Conservation (phyloP, 2,888 invertebrate species). For the Trachelus troglodyta region DNA sequence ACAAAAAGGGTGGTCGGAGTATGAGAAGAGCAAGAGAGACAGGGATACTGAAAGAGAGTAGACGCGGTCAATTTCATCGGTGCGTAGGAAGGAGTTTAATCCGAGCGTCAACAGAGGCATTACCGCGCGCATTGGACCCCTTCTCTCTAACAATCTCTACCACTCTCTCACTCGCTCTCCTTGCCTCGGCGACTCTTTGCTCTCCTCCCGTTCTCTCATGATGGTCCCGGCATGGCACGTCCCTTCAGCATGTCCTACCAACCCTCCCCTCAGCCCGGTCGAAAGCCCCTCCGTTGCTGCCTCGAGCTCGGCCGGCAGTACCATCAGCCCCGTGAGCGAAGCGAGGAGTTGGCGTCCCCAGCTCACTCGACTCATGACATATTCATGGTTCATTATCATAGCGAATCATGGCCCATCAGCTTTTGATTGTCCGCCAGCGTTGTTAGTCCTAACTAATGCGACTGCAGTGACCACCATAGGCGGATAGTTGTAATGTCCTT, state of each 20-base stretch:
- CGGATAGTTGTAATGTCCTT: conserved; percentile 3
- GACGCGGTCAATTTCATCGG: conserved; percentile 15
- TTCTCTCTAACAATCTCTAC: neutral
- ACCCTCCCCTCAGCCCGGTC: neutral
- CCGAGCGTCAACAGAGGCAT: conserved; percentile 51
- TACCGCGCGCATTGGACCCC: conserved; percentile 38
- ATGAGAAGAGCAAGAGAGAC: conserved; percentile 3
- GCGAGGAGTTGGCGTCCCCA: conserved; percentile 63
- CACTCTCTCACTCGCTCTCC: neutral
- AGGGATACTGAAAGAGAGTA: conserved; percentile 18
- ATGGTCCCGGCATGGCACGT: neutral
- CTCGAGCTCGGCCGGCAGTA: conserved; percentile 21
- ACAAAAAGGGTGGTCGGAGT: neutral
- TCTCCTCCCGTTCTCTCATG: neutral
- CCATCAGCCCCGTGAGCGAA: conserved; percentile 52
- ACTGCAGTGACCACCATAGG: conserved; percentile 59
- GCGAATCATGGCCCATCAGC: conserved; percentile 67
- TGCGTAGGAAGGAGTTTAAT: conserved; percentile 44
- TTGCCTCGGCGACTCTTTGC: neutral
- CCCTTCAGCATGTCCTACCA: conserved; percentile 3
- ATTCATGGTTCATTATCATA: conserved; percentile 67
- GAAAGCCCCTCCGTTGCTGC: neutral
- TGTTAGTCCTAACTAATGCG: conserved; percentile 66
- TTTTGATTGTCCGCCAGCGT: conserved; percentile 66
- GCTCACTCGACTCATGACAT: conserved; percentile 61